These are phyloP conservation scores for Acromyrmex charruanus DNA, from an alignment of 1,140 invertebrate genomes.

Conservation along the genomic window DNA sequence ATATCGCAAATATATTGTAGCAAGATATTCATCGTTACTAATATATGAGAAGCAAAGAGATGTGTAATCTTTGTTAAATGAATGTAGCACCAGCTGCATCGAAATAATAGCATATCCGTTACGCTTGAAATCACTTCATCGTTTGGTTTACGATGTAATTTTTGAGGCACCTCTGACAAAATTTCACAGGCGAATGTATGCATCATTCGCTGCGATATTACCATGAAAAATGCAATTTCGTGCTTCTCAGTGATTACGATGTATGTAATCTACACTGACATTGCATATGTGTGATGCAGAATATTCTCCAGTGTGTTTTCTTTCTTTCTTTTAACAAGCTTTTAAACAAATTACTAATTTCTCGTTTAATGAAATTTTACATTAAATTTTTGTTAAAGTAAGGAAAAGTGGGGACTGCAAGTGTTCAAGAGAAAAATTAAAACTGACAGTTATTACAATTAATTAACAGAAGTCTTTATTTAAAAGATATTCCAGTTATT, in stretches of 20 bases:
- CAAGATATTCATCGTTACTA: neutral
- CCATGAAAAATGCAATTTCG: neutral
- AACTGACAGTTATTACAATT: no score
- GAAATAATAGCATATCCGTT: conserved; percentile 56
- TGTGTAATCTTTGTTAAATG: conserved; percentile 45
- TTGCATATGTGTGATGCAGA: neutral
- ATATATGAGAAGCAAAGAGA: neutral
- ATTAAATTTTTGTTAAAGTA: conserved; percentile 8
- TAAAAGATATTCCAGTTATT: no score
- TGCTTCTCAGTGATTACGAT: neutral
- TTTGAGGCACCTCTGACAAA: conserved; percentile 14
- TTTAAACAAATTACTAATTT: neutral
- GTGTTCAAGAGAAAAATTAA: no score
- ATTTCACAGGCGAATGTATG: neutral
- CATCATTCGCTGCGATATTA: conserved; percentile 1
- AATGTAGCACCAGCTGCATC: conserved; percentile 4
- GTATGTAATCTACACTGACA: neutral
- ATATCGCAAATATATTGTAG: neutral
- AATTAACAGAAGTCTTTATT: no score
- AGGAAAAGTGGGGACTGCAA: no score
- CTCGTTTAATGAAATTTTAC: neutral
- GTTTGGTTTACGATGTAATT: conserved; percentile 40
- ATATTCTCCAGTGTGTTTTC: neutral
- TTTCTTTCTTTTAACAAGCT: neutral
- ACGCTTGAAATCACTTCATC: conserved; percentile 36